phyloP scores from a whole-genome alignment of 1,140 invertebrate genomes.

The Pseudomyrmex pallidus region DNA sequence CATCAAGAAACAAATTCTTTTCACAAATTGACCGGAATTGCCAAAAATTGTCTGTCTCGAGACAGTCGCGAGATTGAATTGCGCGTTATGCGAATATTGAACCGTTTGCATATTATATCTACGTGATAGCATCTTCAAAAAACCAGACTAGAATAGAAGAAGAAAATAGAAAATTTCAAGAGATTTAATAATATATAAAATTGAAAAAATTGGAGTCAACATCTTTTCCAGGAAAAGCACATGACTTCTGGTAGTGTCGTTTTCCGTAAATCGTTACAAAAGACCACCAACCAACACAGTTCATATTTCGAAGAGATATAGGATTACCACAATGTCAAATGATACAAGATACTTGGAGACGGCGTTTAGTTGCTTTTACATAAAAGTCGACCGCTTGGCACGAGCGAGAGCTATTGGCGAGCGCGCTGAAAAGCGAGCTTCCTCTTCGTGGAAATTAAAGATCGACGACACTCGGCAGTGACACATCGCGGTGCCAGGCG shows the following conservation, averaged over 20 bases:
- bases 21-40: slow-evolving; percentile 7
- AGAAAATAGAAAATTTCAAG: background rate
- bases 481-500: slow-evolving; percentile 52
- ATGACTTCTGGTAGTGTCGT: too few species aligned
- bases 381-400: slow-evolving; percentile 30
- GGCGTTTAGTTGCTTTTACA: slow-evolving; percentile 18
- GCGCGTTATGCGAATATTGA: background rate
- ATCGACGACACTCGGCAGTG: slow-evolving; percentile 34
- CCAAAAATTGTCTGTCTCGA: slow-evolving; percentile 2
- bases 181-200: background rate
- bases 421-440: slow-evolving; percentile 58
- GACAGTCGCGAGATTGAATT: slow-evolving; percentile 5
- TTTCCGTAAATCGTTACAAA: background rate
- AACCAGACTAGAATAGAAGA: background rate
- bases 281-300: background rate
- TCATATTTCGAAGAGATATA: slow-evolving; percentile 5
- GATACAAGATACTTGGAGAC: slow-evolving; percentile 17
- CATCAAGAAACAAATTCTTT: slow-evolving; percentile 44
- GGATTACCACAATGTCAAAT: background rate
- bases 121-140: too few species aligned
- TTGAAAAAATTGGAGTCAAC: too few species aligned
- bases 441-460: slow-evolving; percentile 47
- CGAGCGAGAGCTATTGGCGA: slow-evolving; percentile 26
- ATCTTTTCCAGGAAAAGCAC: too few species aligned
- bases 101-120: background rate